Evolutionary conservation across 2,888 invertebrate genomes (phyloP).

Genomic region (Dendrolimus pini): DNA sequence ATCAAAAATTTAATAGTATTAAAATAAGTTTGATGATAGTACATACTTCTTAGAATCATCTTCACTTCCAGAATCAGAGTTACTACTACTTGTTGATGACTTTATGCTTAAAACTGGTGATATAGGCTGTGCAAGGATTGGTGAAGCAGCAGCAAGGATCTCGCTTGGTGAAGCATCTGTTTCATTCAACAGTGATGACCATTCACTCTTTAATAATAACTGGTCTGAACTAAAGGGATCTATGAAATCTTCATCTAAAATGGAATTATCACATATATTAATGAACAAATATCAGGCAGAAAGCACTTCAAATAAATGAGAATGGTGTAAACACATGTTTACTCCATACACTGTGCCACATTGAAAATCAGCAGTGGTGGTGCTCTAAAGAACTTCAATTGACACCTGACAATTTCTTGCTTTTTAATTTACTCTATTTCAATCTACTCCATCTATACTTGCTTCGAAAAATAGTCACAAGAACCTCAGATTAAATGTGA

Average conservation of each 20-base stretch:
- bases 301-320: conserved; percentile 4
- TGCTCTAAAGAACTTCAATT: too few species aligned
- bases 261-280: conserved; percentile 3
- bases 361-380: too few species aligned
- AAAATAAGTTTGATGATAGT: background rate
- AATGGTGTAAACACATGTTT: too few species aligned
- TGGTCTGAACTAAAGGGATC: conserved; percentile 27
- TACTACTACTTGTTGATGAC: conserved; percentile 57
- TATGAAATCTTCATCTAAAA: conserved; percentile 59
- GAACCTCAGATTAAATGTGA: too few species aligned
- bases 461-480: too few species aligned
- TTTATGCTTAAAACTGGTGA: conserved; percentile 55
- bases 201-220: conserved; percentile 54
- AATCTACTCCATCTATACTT: too few species aligned
- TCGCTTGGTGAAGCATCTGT: conserved; percentile 68
- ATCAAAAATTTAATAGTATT: background rate
- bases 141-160: conserved; percentile 66
- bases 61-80: conserved; percentile 66
- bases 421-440: too few species aligned
- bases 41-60: conserved; percentile 67
- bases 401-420: too few species aligned
- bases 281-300: conserved; percentile 7
- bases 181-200: conserved; percentile 60
- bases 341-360: too few species aligned
- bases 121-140: conserved; percentile 50